Evolutionary conservation across 2,888 invertebrate genomes (phyloP).

Genomic region (Apodemia hepburni): DNA sequence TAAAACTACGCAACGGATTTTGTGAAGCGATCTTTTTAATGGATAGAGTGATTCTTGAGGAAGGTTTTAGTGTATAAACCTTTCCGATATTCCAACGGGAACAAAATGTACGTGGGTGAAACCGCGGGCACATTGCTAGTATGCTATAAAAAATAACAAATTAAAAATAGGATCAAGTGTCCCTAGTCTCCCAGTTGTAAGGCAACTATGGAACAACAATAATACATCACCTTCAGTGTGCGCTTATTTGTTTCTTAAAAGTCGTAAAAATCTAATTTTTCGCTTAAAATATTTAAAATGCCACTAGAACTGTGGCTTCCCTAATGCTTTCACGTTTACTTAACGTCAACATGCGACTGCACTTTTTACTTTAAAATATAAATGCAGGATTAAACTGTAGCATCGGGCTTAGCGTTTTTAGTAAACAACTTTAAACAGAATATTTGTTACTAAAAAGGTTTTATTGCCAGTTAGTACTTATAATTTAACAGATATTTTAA

Average conservation of each 20-base stretch:
- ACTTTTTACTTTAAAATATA: slow-evolving; percentile 12
- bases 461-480: not conserved
- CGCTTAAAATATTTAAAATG: not conserved
- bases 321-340: slow-evolving; percentile 13
- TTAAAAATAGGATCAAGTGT: too few relatives aligned
- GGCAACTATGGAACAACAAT: too few relatives aligned
- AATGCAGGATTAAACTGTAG: slow-evolving; percentile 7
- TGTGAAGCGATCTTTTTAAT: too few relatives aligned
- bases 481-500: not conserved
- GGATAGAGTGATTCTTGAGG: too few relatives aligned
- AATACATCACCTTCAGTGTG: too few relatives aligned
- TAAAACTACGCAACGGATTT: too few relatives aligned
- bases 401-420: not conserved
- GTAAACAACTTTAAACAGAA: slow-evolving; percentile 2
- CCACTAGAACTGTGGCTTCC: not conserved
- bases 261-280: not conserved
- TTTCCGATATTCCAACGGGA: too few relatives aligned
- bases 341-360: slow-evolving; percentile 11
- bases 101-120: too few relatives aligned
- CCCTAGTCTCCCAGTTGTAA: too few relatives aligned
- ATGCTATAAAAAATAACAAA: too few relatives aligned
- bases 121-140: too few relatives aligned
- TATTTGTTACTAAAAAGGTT: not conserved
- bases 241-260: not conserved
- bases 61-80: too few relatives aligned